These are phyloP conservation scores for Desmophyllum pertusum DNA, from an alignment of 92 coral and sea anemone genomes.

Conservation along the genomic window DNA sequence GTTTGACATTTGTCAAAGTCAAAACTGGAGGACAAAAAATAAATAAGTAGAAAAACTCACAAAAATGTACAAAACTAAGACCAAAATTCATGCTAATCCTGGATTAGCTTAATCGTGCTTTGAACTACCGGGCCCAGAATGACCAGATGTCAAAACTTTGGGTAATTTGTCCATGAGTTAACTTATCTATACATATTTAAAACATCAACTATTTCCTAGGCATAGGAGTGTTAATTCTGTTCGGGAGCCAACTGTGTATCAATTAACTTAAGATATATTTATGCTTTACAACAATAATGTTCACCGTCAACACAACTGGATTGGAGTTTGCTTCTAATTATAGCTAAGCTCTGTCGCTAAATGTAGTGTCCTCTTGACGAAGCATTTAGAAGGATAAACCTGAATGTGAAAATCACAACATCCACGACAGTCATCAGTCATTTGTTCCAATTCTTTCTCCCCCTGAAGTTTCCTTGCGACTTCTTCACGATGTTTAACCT, in stretches of 20 bases:
- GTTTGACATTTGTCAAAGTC: too few species aligned
- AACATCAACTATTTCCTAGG: too few species aligned
- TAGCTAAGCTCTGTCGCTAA: not conserved
- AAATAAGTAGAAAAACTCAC: too few species aligned
- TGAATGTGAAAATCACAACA: not conserved
- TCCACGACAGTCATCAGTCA: not conserved
- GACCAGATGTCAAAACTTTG: not conserved
- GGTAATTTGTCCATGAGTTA: not conserved
- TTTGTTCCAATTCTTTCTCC: conserved; percentile 2
- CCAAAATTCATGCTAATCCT: too few species aligned
- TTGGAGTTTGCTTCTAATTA: not conserved
- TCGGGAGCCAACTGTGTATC: not conserved
- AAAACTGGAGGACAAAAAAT: too few species aligned
- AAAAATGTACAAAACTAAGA: too few species aligned
- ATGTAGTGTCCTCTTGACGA: not conserved
- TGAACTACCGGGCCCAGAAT: too few species aligned
- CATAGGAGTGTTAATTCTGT: too few species aligned
- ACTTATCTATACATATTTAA: too few species aligned
- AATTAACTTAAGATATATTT: not conserved
- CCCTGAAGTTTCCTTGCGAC: not conserved
- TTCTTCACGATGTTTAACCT: not conserved
- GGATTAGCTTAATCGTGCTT: too few species aligned
- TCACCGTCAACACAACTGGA: not conserved
- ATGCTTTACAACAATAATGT: not conserved
- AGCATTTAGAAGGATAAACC: not conserved